These are phyloP conservation scores for Scelioninae gen. 1 DNA, from an alignment of 2,888 invertebrate species.

Conservation along the genomic window DNA sequence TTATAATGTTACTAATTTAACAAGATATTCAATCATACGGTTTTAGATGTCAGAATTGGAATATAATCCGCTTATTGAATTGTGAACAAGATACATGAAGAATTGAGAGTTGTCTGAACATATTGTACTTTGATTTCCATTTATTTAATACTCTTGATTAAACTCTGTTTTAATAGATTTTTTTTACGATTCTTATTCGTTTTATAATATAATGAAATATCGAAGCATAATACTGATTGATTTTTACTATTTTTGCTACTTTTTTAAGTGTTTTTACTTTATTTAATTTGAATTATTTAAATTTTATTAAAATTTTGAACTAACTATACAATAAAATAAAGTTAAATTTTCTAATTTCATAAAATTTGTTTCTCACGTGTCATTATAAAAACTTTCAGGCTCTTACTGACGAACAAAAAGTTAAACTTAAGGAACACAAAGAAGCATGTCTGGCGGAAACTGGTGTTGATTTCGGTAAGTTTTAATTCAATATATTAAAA, in stretches of 20 bases:
- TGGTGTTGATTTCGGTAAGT: conserved; percentile 75
- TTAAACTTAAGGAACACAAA: conserved; percentile 74
- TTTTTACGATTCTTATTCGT: too few species aligned
- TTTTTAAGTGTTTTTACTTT: too few species aligned
- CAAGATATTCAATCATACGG: conserved; percentile 1
- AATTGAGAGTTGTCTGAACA: background rate
- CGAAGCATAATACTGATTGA: too few species aligned
- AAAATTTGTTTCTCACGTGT: background rate
- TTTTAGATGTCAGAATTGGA: conserved; percentile 13
- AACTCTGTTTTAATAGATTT: too few species aligned
- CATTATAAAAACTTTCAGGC: conserved; percentile 51
- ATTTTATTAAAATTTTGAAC: background rate
- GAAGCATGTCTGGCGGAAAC: conserved; percentile 75
- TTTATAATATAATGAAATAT: too few species aligned
- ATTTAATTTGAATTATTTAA: too few species aligned
- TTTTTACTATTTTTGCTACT: too few species aligned
- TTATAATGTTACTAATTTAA: background rate
- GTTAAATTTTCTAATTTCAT: background rate
- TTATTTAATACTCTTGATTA: too few species aligned
- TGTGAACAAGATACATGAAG: background rate
- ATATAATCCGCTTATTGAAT: conserved; percentile 16
- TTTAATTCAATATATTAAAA: too few species aligned
- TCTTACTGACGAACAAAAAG: conserved; percentile 73
- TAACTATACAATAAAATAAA: background rate
- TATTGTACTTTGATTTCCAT: too few species aligned